Evolutionary conservation across 2,113 vertebrate species (phyloP).

Genomic region (Indicator maculatus): DNA sequence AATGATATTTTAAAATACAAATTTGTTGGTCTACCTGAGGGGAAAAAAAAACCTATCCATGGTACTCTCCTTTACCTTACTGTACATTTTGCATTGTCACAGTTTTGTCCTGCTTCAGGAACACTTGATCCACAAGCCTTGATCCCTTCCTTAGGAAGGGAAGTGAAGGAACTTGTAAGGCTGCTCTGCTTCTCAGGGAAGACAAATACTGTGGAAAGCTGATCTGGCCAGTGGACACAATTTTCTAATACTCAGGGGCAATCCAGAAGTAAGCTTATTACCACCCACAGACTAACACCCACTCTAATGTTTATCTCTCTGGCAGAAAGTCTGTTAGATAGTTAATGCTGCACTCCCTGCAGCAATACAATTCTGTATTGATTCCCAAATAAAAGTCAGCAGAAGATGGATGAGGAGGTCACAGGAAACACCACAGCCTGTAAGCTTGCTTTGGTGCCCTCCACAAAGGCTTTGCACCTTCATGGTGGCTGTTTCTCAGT

Average conservation of each 20-base stretch:
- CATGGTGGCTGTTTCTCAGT: not conserved
- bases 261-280: conserved; percentile 6
- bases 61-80: not conserved
- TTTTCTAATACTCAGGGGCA: not conserved
- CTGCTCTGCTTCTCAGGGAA: not conserved
- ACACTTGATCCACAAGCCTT: not conserved
- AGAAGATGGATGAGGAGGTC: not conserved
- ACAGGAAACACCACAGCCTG: not conserved
- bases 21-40: not conserved
- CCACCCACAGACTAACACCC: not conserved
- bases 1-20: not conserved
- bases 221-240: not conserved
- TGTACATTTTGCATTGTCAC: not conserved
- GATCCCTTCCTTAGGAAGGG: not conserved
- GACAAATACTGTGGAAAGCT: not conserved
- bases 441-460: not conserved
- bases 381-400: not conserved
- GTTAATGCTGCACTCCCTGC: not conserved
- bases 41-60: not conserved
- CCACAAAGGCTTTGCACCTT: not conserved
- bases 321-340: not conserved
- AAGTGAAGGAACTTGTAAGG: not conserved
- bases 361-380: not conserved
- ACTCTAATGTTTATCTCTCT: not conserved
- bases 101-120: not conserved